phyloP scores from a whole-genome alignment of 2,113 vertebrate species.

The Leptodactylus fuscus region DNA sequence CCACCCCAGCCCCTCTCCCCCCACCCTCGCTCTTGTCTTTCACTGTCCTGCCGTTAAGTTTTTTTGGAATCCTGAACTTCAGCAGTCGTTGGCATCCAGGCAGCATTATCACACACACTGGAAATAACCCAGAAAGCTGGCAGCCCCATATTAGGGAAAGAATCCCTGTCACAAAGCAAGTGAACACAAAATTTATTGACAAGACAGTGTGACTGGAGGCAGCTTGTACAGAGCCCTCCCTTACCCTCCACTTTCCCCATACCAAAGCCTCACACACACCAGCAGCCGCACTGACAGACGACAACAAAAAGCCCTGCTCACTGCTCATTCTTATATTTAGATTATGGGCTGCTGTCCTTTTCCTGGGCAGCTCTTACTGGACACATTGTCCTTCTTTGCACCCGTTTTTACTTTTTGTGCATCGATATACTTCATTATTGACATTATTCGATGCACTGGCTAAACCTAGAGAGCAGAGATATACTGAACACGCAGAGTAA shows the following conservation, averaged over 20 bases:
- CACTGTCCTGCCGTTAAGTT: constrained; percentile 32
- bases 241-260: constrained; percentile 56
- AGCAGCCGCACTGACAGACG: constrained; percentile 49
- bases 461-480: neutral
- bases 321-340: constrained; percentile 65
- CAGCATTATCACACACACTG: constrained; percentile 94
- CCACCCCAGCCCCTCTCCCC: neutral
- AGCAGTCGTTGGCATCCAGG: constrained; percentile 74
- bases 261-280: constrained; percentile 25
- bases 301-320: constrained; percentile 57
- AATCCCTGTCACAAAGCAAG: constrained; percentile 81
- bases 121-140: constrained; percentile 95
- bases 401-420: neutral
- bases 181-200: constrained; percentile 87
- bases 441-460: neutral
- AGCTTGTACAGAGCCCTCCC: constrained; percentile 63
- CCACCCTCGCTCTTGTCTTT: neutral
- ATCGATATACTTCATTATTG: neutral
- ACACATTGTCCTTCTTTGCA: neutral
- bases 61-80: constrained; percentile 69
- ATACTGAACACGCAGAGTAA: too few relatives aligned
- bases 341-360: constrained; percentile 32
- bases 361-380: neutral
- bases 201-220: constrained; percentile 75
- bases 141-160: constrained; percentile 94